Evolutionary conservation across 2,113 vertebrate genomes (phyloP).

Genomic region (Anser brachyrhynchus): DNA sequence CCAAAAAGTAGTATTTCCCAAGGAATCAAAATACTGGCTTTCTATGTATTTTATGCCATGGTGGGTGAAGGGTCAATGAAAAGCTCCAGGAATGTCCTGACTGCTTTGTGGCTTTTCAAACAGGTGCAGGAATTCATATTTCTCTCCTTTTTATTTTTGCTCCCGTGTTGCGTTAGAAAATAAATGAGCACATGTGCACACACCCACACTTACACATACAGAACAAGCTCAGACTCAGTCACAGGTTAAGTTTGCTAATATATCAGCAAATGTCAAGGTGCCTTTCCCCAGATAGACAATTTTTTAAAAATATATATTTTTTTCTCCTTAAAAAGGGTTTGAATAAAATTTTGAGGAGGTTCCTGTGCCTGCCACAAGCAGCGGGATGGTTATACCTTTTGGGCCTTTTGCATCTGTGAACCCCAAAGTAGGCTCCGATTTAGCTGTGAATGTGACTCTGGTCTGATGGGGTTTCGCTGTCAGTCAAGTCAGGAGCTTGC

Average conservation of each 20-base stretch:
- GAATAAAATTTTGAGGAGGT: not conserved
- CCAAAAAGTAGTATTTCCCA: not conserved
- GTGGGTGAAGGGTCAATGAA: not conserved
- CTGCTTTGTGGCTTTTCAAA: not conserved
- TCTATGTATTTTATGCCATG: not conserved
- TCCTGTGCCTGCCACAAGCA: not conserved
- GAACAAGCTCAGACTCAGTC: not conserved
- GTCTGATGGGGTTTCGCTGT: constrained; percentile 4
- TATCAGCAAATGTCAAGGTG: not conserved
- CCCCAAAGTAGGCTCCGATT: not conserved
- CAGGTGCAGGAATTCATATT: not conserved
- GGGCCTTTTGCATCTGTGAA: not conserved
- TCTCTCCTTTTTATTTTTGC: not conserved
- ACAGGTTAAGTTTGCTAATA: constrained; percentile 1
- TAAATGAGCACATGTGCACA: not conserved
- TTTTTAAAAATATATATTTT: not conserved
- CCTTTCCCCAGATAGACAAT: not conserved
- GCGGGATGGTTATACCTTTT: not conserved
- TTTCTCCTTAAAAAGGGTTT: not conserved
- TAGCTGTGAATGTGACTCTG: constrained; percentile 28
- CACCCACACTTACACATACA: not conserved
- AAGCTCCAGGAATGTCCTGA: not conserved
- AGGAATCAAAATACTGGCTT: not conserved
- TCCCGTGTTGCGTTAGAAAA: not conserved
- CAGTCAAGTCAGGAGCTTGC: constrained; percentile 45